Percentiles rank a stretch among this genome's conserved stretches.
Evolutionary conservation across 2,113 vertebrate species (phyloP).

Genomic region (Cyphomyrus discorhynchus): DNA sequence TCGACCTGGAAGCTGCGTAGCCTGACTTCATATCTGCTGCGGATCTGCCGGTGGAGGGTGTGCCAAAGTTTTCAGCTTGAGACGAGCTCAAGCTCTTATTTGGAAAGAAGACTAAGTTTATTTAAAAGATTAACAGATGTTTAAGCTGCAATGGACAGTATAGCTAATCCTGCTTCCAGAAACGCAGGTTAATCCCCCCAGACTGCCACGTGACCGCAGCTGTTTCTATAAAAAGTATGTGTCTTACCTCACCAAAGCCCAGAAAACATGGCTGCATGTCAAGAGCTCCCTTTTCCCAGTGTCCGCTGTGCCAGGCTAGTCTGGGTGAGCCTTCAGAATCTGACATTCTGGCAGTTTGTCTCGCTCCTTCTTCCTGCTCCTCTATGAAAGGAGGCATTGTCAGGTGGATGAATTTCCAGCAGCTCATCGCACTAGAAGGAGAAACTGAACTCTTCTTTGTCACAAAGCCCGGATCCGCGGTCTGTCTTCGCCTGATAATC

Average conservation of each 20-base stretch:
- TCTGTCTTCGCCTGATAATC: not conserved
- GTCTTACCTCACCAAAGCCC: not conserved
- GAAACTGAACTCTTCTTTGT: not conserved
- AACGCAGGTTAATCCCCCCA: not conserved
- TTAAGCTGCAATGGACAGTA: not conserved
- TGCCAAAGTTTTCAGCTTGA: not conserved
- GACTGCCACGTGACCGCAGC: not conserved
- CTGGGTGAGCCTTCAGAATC: not conserved
- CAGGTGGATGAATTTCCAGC: not conserved
- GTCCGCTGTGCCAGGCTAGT: not conserved
- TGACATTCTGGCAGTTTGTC: not conserved
- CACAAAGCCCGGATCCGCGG: not conserved
- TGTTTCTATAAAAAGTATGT: not conserved
- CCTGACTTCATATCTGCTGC: not conserved
- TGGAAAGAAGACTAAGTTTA: not conserved
- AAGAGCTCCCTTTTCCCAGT: not conserved
- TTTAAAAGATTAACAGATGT: not conserved
- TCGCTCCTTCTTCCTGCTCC: not conserved
- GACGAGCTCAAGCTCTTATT: not conserved
- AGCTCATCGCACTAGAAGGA: not conserved
- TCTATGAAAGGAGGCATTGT: slow-evolving; percentile 9
- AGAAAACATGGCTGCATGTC: not conserved
- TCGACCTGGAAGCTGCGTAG: not conserved
- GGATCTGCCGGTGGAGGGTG: not conserved
- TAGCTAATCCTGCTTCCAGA: not conserved